Base-by-base conservation (phyloP, 2,888 invertebrate genomes). In the Octonoba sinensis region DNA sequence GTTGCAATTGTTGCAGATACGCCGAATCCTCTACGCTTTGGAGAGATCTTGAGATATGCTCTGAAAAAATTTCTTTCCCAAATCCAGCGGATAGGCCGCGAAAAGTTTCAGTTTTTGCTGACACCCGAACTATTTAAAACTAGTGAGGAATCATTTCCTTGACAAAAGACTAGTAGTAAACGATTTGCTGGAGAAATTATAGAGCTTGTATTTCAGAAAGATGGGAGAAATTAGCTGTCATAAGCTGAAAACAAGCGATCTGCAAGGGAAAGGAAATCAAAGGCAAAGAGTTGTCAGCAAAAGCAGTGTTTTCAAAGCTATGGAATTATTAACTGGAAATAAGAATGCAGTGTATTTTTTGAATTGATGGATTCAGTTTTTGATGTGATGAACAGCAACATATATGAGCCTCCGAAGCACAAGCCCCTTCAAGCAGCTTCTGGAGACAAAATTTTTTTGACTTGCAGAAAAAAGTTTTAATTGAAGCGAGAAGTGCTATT, bases 361-460 rank as follows among this genome's bases (percentile, higher is more conserved):
- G 11, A 22, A 27, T n/a, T 62, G 15, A 18, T 62, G 0, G 62
- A 62, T 13, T 27, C 15, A 22, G n/a, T 27, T 62, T 62, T 62
- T 62, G 62, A 62, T 18, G 36, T 62, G 12, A 62, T 62, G 62
- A 62, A 62, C 18, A 62, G 62, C 6, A 62, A 24, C 11, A 36
- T 15, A 15, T n/a, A 11, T 1, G 36, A 62, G 15, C 62, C 62
- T 27, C 62, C 62, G n/a, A 62, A n/a, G 1, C 13, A 18, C 3
- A 62, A 62, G n/a, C 62, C 62, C 24, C 16, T 62, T 13, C 20
- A 62, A 36, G 62, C 62, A 12, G 62, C 62, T 13, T 62, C 3
- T 62, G 62, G 62, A 24, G 8, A 24, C 24, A 16, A 44, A 27
- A 27, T 24, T 24, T 20, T 60, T 62, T 16, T 62, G 13, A 24